phyloP scores from a whole-genome alignment of 2,888 invertebrate species.

The Arrhopalites spinosus region DNA sequence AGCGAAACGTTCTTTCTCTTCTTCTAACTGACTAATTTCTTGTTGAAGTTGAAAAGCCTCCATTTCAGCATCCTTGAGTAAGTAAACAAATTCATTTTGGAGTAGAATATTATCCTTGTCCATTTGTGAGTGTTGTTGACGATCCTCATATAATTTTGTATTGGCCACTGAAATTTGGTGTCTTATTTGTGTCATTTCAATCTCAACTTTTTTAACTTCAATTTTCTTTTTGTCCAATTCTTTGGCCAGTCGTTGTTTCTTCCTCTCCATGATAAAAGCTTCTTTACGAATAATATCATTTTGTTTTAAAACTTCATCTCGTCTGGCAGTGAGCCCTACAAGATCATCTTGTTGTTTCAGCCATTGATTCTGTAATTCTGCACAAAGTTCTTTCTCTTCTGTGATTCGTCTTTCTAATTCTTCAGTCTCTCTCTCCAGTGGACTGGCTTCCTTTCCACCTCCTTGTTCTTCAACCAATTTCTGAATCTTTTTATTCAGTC shows the following conservation, averaged over 20 bases:
- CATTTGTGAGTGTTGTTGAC: constrained; percentile 63
- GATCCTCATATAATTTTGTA: constrained; percentile 65
- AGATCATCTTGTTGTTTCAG: constrained; percentile 75
- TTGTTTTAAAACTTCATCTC: constrained; percentile 70
- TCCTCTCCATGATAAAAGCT: constrained; percentile 72
- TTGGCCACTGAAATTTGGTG: constrained; percentile 67
- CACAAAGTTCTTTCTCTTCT: constrained; percentile 67
- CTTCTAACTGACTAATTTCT: constrained; percentile 69
- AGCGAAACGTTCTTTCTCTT: constrained; percentile 69
- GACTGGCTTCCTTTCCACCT: constrained; percentile 58
- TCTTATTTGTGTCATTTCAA: constrained; percentile 67
- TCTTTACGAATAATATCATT: constrained; percentile 73
- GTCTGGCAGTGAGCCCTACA: constrained; percentile 70
- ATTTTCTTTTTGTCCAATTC: constrained; percentile 67
- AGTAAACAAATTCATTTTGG: constrained; percentile 63
- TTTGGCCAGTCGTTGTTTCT: constrained; percentile 71
- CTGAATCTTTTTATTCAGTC: constrained; percentile 64
- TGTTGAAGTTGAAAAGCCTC: constrained; percentile 70
- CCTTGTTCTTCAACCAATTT: constrained; percentile 62
- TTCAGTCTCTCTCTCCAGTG: constrained; percentile 68
- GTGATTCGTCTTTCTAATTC: constrained; percentile 71
- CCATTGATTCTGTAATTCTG: constrained; percentile 74
- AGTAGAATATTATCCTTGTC: constrained; percentile 65
- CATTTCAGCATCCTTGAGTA: constrained; percentile 70
- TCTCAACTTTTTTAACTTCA: constrained; percentile 66